Percentiles rank a stretch among this genome's conserved stretches.
Conservation (phyloP, 2,888 invertebrate genomes). For the Apocheima hispidaria region DNA sequence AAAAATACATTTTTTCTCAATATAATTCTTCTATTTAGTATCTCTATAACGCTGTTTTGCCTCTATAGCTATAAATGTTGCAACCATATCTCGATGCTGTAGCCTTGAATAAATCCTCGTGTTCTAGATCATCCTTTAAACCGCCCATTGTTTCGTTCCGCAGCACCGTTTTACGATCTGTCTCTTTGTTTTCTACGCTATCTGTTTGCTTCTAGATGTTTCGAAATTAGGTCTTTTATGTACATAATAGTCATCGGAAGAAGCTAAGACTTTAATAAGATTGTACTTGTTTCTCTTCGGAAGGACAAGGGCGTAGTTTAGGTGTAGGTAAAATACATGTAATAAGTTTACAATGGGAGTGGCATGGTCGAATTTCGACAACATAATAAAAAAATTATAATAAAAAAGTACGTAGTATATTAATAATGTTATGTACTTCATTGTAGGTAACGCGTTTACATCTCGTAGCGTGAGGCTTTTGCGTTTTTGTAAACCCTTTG, state of each 20-base stretch:
- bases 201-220: constrained; percentile 36
- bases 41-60: background rate
- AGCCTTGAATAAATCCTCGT: constrained; percentile 32
- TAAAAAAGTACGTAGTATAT: too few relatives aligned
- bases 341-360: too few relatives aligned
- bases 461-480: background rate
- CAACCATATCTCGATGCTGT: constrained; percentile 9
- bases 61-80: constrained; percentile 5
- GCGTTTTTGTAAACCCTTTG: background rate
- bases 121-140: constrained; percentile 53
- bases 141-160: constrained; percentile 52
- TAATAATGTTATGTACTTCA: background rate
- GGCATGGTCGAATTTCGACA: too few relatives aligned
- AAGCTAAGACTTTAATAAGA: too few relatives aligned
- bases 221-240: constrained; percentile 22
- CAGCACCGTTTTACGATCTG: constrained; percentile 50
- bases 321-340: too few relatives aligned
- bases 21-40: background rate
- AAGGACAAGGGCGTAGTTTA: too few relatives aligned
- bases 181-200: constrained; percentile 44
- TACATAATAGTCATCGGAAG: constrained; percentile 1
- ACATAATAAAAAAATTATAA: too few relatives aligned
- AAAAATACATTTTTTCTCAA: background rate
- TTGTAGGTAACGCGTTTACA: background rate
- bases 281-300: too few relatives aligned